Evolutionary conservation across 2,113 vertebrate genomes (phyloP).

Genomic region (Pterocles burchelli): DNA sequence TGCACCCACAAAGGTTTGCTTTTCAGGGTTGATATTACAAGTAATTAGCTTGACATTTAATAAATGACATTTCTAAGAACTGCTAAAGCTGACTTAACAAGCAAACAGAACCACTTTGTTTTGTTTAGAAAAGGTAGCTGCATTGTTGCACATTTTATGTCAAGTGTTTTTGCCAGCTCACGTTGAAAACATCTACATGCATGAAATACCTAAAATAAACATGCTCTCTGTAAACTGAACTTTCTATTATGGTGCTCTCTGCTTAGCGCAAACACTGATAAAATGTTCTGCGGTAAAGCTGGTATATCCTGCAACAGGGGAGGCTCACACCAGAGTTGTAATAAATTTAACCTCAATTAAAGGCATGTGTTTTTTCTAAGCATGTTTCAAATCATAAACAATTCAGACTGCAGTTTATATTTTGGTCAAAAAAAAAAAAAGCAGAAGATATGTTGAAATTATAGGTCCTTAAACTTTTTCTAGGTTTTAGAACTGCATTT

Average conservation of each 20-base stretch:
- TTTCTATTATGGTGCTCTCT: background rate
- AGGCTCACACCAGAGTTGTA: background rate
- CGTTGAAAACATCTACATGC: slow-evolving; percentile 51
- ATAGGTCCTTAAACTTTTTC: background rate
- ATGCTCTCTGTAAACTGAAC: background rate
- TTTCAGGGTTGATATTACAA: slow-evolving; percentile 49
- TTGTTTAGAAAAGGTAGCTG: slow-evolving; percentile 37
- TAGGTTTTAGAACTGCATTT: slow-evolving; percentile 16
- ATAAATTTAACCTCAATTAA: slow-evolving; percentile 44
- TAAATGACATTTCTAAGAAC: slow-evolving; percentile 64
- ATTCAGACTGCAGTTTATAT: background rate
- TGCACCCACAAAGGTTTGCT: slow-evolving; percentile 37
- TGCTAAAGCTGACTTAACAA: slow-evolving; percentile 28
- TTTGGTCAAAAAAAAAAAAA: background rate
- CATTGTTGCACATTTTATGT: slow-evolving; percentile 33
- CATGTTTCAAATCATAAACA: background rate
- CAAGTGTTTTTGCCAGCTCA: slow-evolving; percentile 7
- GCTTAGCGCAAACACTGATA: slow-evolving; percentile 14
- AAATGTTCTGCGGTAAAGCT: slow-evolving; percentile 34
- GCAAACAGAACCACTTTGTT: slow-evolving; percentile 26
- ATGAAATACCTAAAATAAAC: slow-evolving; percentile 48
- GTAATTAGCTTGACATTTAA: slow-evolving; percentile 70
- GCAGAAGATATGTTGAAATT: background rate
- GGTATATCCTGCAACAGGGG: background rate
- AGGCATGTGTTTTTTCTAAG: slow-evolving; percentile 4